phyloP scores from a whole-genome alignment of 1,140 invertebrate species.

The Matsumurasca onukii region DNA sequence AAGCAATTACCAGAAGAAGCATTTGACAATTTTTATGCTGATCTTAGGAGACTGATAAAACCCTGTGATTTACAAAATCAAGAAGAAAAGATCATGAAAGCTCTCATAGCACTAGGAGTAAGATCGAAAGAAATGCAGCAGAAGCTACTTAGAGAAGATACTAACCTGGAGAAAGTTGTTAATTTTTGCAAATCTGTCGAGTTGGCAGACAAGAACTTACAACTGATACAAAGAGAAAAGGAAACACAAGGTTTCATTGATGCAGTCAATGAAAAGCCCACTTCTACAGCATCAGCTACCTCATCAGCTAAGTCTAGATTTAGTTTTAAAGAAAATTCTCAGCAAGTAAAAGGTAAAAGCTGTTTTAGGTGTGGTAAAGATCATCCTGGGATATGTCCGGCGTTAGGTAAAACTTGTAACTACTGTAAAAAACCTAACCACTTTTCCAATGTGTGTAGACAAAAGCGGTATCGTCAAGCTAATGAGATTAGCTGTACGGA shows the following conservation, averaged over 20 bases:
- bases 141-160: too few relatives aligned
- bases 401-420: not conserved
- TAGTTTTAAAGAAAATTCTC: not conserved
- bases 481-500: not conserved
- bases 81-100: slow-evolving; percentile 2
- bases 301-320: not conserved
- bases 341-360: too few relatives aligned
- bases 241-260: not conserved
- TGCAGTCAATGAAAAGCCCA: not conserved
- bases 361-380: slow-evolving; percentile 1
- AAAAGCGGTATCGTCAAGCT: not conserved
- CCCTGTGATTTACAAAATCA: not conserved
- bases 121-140: not conserved
- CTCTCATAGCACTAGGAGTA: not conserved
- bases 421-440: not conserved
- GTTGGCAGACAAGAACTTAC: too few relatives aligned
- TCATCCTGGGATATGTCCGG: slow-evolving; percentile 1
- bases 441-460: not conserved
- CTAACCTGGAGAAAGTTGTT: too few relatives aligned
- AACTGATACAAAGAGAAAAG: not conserved
- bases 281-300: not conserved
- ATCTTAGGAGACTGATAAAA: slow-evolving; percentile 2
- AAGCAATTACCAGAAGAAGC: too few relatives aligned
- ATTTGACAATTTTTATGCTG: too few relatives aligned
- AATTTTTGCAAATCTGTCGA: too few relatives aligned